A percentile compares a stretch with the other conserved stretches of the same genome.
Conservation (phyloP, 2,888 invertebrate species). For the Lasioglossum malachurum region DNA sequence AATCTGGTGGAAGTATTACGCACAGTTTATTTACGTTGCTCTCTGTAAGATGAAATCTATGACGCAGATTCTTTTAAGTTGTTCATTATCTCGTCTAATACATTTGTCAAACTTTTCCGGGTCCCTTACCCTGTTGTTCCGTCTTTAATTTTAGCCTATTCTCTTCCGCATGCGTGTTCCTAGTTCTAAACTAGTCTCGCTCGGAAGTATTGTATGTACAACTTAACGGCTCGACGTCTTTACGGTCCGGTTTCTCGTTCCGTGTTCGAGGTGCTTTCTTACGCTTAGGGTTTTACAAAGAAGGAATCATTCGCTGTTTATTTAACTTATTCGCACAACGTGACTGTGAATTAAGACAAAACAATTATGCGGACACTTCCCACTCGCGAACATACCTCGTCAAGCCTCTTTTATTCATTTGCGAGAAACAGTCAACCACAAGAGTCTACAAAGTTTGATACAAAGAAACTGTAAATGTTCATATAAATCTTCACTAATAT, state of each 20-base stretch:
- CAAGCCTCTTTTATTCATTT: neutral
- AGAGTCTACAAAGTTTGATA: neutral
- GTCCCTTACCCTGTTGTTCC: neutral
- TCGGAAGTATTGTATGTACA: conserved; percentile 17
- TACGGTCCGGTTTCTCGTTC: conserved; percentile 6
- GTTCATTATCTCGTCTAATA: neutral
- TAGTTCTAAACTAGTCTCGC: neutral
- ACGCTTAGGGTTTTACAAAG: too few species aligned
- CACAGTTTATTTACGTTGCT: neutral
- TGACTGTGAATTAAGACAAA: neutral
- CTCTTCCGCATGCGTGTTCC: neutral
- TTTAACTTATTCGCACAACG: conserved; percentile 1
- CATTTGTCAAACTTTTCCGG: neutral
- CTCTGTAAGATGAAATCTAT: neutral
- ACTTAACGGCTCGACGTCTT: conserved; percentile 37
- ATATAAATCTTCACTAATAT: too few species aligned
- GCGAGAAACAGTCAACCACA: neutral
- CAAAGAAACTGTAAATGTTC: too few species aligned
- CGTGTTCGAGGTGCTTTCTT: neutral
- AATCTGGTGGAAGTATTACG: neutral
- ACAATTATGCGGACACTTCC: neutral
- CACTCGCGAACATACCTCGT: neutral
- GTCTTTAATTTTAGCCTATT: neutral
- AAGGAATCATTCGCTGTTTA: neutral
- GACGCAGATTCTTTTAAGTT: neutral